A percentile compares a stretch with the other conserved stretches of the same genome.
These are phyloP conservation scores for Lordiphosa fenestrarum DNA, from an alignment of 2,888 invertebrate species.

Conservation along the genomic window DNA sequence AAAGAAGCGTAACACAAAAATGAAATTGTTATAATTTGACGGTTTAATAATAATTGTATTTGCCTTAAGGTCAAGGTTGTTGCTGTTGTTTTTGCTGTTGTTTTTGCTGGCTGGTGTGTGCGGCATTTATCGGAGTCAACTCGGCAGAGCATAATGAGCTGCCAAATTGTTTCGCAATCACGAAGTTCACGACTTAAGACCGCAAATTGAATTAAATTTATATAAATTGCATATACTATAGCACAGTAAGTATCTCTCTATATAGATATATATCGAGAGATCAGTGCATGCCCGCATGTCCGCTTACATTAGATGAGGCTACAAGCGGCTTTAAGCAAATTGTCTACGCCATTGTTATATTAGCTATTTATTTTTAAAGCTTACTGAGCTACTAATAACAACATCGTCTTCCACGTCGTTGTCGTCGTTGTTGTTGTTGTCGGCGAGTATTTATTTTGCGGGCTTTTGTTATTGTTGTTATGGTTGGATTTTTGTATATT, in stretches of 20 bases:
- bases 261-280: slow-evolving; percentile 28
- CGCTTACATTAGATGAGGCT: slow-evolving; percentile 64
- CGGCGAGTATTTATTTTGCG: slow-evolving; percentile 27
- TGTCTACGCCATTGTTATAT: slow-evolving; percentile 64
- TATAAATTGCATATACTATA: slow-evolving; percentile 65
- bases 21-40: slow-evolving; percentile 68
- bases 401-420: slow-evolving; percentile 15
- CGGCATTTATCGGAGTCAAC: slow-evolving; percentile 56
- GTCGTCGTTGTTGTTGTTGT: too few species aligned
- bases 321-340: slow-evolving; percentile 58
- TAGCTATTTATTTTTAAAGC: slow-evolving; percentile 67
- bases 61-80: slow-evolving; percentile 68
- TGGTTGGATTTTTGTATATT: slow-evolving; percentile 22
- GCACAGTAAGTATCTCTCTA: slow-evolving; percentile 24
- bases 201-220: slow-evolving; percentile 73
- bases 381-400: slow-evolving; percentile 54
- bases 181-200: slow-evolving; percentile 30
- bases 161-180: slow-evolving; percentile 61
- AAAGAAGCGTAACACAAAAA: slow-evolving; percentile 70
- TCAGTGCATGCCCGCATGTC: slow-evolving; percentile 53
- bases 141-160: slow-evolving; percentile 61
- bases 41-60: slow-evolving; percentile 53
- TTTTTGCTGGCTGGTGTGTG: slow-evolving; percentile 12
- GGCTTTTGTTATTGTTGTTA: slow-evolving; percentile 46
- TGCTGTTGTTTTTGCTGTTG: slow-evolving; percentile 16